Conservation (phyloP, 92 coral and sea anemone genomes). For the Epizoanthus rinbou region DNA sequence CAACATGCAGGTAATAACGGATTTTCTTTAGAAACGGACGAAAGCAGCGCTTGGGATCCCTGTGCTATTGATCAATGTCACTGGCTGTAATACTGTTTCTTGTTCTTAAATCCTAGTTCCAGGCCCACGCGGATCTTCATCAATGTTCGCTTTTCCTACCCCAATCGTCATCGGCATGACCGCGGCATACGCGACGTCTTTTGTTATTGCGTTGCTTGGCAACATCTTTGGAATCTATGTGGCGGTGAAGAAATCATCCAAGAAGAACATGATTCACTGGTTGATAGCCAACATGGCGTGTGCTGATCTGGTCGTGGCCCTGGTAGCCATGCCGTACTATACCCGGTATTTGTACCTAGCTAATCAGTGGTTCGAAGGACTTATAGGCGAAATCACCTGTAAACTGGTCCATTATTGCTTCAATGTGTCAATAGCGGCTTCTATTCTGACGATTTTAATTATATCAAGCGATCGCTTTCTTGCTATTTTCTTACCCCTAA, state of each 20-base stretch:
- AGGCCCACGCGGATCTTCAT: neutral
- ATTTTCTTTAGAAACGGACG: no score
- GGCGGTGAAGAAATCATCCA: slow-evolving; percentile 44
- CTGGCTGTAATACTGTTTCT: no score
- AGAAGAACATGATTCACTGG: slow-evolving; percentile 31
- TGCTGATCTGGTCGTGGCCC: slow-evolving; percentile 54
- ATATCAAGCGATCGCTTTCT: slow-evolving; percentile 55
- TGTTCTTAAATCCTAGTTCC: neutral
- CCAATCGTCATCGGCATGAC: slow-evolving; percentile 38
- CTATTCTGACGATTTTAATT: slow-evolving; percentile 50
- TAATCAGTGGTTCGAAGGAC: slow-evolving; percentile 39
- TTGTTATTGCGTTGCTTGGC: slow-evolving; percentile 48
- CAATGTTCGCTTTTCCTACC: neutral
- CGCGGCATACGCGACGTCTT: slow-evolving; percentile 47
- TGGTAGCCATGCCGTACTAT: slow-evolving; percentile 48
- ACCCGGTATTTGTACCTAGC: slow-evolving; percentile 23
- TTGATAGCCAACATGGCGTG: slow-evolving; percentile 64
- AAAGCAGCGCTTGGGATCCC: no score
- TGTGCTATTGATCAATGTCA: no score
- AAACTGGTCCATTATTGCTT: slow-evolving; percentile 41
- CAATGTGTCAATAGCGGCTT: slow-evolving; percentile 51
- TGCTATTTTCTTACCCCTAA: slow-evolving; percentile 56
- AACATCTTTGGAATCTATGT: slow-evolving; percentile 53
- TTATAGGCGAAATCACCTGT: slow-evolving; percentile 47
- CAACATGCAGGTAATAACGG: no score